Base-by-base conservation (phyloP, 2,113 vertebrate genomes). In the Leptobrachium leishanense region DNA sequence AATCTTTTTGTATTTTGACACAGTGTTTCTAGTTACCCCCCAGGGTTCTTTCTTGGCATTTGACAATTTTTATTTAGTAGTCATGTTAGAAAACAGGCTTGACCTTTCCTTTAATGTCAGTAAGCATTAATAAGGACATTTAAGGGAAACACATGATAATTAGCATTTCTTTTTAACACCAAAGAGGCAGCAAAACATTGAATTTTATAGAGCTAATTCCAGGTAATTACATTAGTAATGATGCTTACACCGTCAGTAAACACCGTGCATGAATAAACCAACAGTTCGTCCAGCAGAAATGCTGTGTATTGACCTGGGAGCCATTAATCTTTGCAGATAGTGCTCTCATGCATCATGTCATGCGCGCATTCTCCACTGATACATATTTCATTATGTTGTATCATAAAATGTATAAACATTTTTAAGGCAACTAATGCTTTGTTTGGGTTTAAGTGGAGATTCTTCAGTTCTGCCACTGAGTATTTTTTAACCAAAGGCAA, bases 41-140 rank as follows among this genome's bases (percentile, higher is more conserved):
- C 43, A 59, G 43, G 66, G 72, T 62, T 43, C 54, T 67, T 68
- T 44, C 55, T 67, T 57, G 59, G 69, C 64, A 46, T 57, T 68
- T 2, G 9, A 66, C 54, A 41, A 20, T 68, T 68, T 77, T 74
- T 44, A 7, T 54, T 41, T 68, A 68, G 53, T 50, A 74, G 53
- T 74, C 65, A 74, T 54, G 46, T 81, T 68, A 81, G 66, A 74
- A 74, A 81, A 81, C 77, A 81, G 20, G 64, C 41, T 6, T 81
- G 64, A 74, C 78, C 78, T 81, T 81, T 81, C 44, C 65, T 79
- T 79, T 73, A 79, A 79, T 74, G 78, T 74, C 78, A 74, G 78
- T 68, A 81, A 74, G 68, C 65, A 62, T 53, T 62, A 81, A 68
- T 54, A n/a, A 62, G 64, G 7, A 79, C 11, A 67, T 68, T 54